Base-by-base conservation (phyloP, 2,113 vertebrate genomes). In the Toxotes chatareus region DNA sequence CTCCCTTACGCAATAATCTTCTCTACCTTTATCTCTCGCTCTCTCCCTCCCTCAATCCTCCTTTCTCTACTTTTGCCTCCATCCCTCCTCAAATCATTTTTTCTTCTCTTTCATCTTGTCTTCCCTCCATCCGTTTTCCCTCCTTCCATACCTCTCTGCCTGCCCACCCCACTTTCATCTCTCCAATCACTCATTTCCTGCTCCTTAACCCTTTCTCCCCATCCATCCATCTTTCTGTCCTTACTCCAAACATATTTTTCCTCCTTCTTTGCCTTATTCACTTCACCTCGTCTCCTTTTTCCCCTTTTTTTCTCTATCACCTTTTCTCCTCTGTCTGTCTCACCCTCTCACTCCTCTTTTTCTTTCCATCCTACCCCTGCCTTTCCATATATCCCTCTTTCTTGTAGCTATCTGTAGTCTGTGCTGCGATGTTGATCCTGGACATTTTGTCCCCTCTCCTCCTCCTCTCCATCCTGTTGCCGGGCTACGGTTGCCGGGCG, bases 341-440 rank as follows among this genome's bases (percentile, higher is more conserved):
- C 19, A 42, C 42, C 32, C 8, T 19, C 36, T 63, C 2, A 21
- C 13, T 67, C 17, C 60, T 49, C 27, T 64, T 40, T 36, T 46
- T 63, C 55, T 59, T 19, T 57, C 47, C 13, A 51, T 38, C 61
- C 44, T 17, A 23, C 12, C n/a, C 19, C 1, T 69, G 55, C 32
- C 32, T 0, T 19, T 34, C 10, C 31, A 2, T 16, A 10, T 11
- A 12, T 63, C 56, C 17, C 51, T 51, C 38, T 66, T 40, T 73
- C 19, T 2, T 55, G 73, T 67, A 91, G 88, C 80, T 68, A 21
- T 70, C 80, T 67, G 61, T 65, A 76, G 65, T 85, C 83, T 74
- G 67, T 46, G 72, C 86, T 88, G 84, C 82, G 34, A 99, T 99
- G 98, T 94, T 94, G 93, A 89, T 95, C 76, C 89, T 96, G 56